Base-by-base conservation (phyloP, 2,888 invertebrate genomes). In the Xanthia togata region DNA sequence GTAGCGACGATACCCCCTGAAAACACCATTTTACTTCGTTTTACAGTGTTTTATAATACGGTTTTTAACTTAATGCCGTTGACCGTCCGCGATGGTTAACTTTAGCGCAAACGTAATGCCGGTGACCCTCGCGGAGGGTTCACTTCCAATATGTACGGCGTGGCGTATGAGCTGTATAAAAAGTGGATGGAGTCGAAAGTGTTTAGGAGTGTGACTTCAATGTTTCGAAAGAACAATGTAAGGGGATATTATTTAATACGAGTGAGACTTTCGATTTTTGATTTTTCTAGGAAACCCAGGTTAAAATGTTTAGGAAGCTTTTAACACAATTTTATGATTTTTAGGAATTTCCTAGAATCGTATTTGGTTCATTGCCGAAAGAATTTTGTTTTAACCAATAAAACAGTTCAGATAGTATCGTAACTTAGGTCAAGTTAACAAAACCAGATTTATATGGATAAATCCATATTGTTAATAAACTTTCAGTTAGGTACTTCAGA, bases 281-380 rank as follows among this genome's bases (percentile, higher is more conserved):
- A 14, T 0, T 4, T 60, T 62, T 75, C 31, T 20, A 11, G 20
- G 41, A 41, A 60, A 4, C 12, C n/a, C 8, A 31, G 26, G 20
- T 38, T 17, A 38, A 73, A 50, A 47, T 60, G 50, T n/a, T 62
- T 50, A 20, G 2, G 12, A 75, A 53, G 63, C 63, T 64, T 63
- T 76, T 44, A 75, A n/a, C 14, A 26, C 31, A 41, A 31, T 60
- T 50, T 41, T 31, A 20, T 62, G n/a, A 26, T 62, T 64, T 9
- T 35, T 9, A 47, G 12, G 23, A 17, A n/a, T 59, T 73, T 53
- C 35, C 23, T 35, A 64, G 76, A 75, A 67, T 20, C n/a, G n/a
- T 38, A 47, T n/a, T 47, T 67, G 17, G 23, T 77, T 57, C 6
- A 57, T 11, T 38, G 26, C 2, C 12, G 17, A 17, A 11, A 47